These are phyloP conservation scores for Danio kyathit DNA, from an alignment of 2,797 vertebrate species.

Conservation along the genomic window DNA sequence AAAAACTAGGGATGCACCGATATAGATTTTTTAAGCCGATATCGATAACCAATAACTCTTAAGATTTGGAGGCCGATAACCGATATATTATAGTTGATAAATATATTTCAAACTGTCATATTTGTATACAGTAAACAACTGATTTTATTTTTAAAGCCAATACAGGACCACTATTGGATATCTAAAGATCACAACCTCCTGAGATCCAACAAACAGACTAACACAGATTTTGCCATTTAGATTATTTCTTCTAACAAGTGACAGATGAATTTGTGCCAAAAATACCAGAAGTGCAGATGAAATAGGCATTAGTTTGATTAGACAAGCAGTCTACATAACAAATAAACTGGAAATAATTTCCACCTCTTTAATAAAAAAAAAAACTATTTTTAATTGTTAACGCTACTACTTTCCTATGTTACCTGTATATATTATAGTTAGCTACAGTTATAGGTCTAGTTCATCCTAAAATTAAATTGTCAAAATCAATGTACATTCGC, in stretches of 20 bases:
- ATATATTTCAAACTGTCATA: no score
- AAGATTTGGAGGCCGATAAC: no score
- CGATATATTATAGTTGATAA: no score
- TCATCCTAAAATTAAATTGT: no score
- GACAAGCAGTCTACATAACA: background rate
- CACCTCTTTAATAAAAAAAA: background rate
- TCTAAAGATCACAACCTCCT: constrained; percentile 22
- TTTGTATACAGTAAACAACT: no score
- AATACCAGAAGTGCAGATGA: background rate
- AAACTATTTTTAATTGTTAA: no score
- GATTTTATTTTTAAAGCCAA: no score
- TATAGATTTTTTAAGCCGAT: no score
- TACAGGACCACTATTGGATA: no score
- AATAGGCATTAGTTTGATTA: background rate
- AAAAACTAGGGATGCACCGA: no score
- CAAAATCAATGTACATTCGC: no score
- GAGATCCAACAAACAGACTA: background rate
- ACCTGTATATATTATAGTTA: background rate
- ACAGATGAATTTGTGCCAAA: background rate
- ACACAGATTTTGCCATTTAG: background rate
- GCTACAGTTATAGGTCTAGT: background rate
- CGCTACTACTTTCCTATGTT: background rate
- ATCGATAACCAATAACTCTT: no score
- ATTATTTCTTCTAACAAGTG: background rate
- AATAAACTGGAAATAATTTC: background rate